These are phyloP conservation scores for Leptocoma aspasia DNA, from an alignment of 2,113 vertebrate genomes.

Conservation along the genomic window DNA sequence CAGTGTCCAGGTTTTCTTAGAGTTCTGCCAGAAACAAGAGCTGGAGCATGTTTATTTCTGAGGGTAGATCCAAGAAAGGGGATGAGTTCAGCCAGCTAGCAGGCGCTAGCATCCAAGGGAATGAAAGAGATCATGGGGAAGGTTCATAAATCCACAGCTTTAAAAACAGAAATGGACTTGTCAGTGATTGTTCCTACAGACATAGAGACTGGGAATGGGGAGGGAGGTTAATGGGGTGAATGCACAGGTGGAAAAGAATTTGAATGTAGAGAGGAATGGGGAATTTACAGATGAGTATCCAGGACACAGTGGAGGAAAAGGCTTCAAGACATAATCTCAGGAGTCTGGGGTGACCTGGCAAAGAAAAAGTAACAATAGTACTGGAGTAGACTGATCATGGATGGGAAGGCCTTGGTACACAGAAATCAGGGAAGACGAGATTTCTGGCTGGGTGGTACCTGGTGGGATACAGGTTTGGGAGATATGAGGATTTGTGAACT, in stretches of 20 bases:
- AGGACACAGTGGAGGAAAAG: not conserved
- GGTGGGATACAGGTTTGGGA: not conserved
- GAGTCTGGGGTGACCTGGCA: not conserved
- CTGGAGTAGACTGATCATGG: not conserved
- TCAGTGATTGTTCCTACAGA: not conserved
- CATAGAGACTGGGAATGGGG: not conserved
- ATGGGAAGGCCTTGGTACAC: not conserved
- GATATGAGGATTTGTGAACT: not conserved
- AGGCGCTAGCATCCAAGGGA: not conserved
- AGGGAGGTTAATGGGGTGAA: not conserved
- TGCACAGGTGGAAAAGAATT: not conserved
- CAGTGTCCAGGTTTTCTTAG: constrained; percentile 6
- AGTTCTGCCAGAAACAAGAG: constrained; percentile 34
- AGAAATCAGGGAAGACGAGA: not conserved
- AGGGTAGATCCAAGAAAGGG: constrained; percentile 29
- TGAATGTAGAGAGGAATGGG: not conserved
- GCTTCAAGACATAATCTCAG: not conserved
- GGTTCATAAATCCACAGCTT: not conserved
- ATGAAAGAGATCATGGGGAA: not conserved
- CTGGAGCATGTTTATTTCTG: constrained; percentile 32
- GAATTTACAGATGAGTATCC: not conserved
- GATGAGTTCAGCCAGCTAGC: constrained; percentile 43
- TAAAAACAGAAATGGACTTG: not conserved
- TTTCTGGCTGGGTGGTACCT: not conserved
- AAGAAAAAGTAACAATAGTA: not conserved